Evolutionary conservation across 2,888 invertebrate genomes (phyloP).

Genomic region (Fabriciana adippe): DNA sequence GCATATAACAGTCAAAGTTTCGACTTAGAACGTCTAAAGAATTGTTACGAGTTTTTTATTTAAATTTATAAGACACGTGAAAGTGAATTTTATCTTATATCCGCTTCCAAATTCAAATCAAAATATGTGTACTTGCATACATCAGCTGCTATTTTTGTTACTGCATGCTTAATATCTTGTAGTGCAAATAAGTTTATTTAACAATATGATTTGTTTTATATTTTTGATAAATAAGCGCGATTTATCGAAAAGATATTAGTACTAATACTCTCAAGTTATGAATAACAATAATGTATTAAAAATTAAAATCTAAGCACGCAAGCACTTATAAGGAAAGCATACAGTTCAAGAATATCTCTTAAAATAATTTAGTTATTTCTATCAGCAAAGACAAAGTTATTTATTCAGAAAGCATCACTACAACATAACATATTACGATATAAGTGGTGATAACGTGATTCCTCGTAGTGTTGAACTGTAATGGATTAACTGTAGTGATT

Average conservation of each 20-base stretch:
- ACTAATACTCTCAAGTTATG: too few relatives aligned
- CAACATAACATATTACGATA: slow-evolving; percentile 23
- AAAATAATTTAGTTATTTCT: background rate
- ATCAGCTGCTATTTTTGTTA: too few relatives aligned
- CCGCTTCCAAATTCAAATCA: slow-evolving; percentile 17
- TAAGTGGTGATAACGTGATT: slow-evolving; percentile 25
- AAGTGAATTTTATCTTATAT: slow-evolving; percentile 58
- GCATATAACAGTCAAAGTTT: slow-evolving; percentile 23
- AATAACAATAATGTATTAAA: too few relatives aligned
- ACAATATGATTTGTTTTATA: too few relatives aligned
- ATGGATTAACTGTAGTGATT: slow-evolving; percentile 12
- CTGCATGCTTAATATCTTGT: too few relatives aligned
- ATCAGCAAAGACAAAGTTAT: too few relatives aligned
- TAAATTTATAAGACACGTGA: slow-evolving; percentile 59
- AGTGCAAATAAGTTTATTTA: too few relatives aligned
- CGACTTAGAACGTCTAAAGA: slow-evolving; percentile 50
- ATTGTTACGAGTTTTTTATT: slow-evolving; percentile 62
- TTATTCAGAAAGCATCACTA: slow-evolving; percentile 11
- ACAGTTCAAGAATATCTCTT: background rate
- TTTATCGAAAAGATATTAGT: too few relatives aligned
- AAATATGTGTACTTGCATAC: background rate
- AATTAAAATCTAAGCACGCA: too few relatives aligned
- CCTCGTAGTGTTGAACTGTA: slow-evolving; percentile 9
- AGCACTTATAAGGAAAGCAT: too few relatives aligned
- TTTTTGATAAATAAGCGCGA: too few relatives aligned